Conservation (phyloP, 1,140 invertebrate species). For the Hypsibius dujardini region DNA sequence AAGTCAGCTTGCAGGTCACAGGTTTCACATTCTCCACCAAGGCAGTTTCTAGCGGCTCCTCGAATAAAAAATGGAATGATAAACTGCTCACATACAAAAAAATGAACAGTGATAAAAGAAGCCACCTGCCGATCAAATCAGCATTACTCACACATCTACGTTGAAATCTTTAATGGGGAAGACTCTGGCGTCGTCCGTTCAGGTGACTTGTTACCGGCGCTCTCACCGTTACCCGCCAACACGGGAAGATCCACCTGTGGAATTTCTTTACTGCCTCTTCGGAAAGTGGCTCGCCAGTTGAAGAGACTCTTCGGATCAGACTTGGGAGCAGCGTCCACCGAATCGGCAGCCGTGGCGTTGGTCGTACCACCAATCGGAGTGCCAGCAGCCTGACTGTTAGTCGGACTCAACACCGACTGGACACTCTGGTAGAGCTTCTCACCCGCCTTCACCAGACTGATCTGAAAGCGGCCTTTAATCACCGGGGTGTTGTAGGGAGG, state of each 20-base stretch:
- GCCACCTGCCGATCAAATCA: background rate
- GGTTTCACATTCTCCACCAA: no score
- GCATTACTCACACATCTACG: background rate
- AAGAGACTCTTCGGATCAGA: background rate
- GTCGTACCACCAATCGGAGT: background rate
- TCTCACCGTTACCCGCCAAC: background rate
- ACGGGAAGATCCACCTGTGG: background rate
- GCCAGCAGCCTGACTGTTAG: background rate
- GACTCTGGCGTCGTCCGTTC: background rate
- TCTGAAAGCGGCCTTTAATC: slow-evolving; percentile 8
- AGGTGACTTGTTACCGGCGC: background rate
- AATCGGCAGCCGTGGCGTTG: background rate
- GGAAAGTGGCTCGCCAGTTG: background rate
- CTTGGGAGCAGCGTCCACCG: background rate
- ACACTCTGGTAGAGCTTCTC: slow-evolving; percentile 9
- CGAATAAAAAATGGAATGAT: no score
- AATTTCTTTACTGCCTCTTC: background rate
- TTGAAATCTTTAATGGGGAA: background rate
- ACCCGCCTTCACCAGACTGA: slow-evolving; percentile 3
- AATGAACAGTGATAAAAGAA: background rate
- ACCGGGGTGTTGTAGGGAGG: background rate
- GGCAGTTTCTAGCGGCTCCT: no score
- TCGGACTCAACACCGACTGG: slow-evolving; percentile 13
- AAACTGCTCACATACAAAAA: background rate
- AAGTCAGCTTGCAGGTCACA: no score